These are phyloP conservation scores for Lapara coniferarum DNA, from an alignment of 2,888 invertebrate genomes.

Conservation along the genomic window DNA sequence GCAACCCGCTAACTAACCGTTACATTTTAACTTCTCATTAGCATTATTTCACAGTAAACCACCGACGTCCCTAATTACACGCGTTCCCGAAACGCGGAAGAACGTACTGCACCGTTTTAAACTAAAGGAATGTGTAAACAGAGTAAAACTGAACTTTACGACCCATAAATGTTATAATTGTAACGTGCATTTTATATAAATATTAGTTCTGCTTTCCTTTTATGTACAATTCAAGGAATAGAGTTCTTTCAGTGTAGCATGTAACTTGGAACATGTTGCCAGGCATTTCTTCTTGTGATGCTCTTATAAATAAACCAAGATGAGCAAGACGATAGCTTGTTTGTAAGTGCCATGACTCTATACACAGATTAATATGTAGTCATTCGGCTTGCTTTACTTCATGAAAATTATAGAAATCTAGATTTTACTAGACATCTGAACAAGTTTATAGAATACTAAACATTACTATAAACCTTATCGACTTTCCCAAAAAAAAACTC, in stretches of 20 bases:
- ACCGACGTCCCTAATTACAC: conserved; percentile 10
- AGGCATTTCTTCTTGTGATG: not conserved
- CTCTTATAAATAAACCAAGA: too few species aligned
- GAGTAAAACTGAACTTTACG: conserved; percentile 36
- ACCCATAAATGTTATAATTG: conserved; percentile 31
- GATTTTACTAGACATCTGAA: too few species aligned
- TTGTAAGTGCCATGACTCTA: too few species aligned
- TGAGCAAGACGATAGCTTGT: too few species aligned
- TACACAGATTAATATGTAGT: too few species aligned
- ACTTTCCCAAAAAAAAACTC: too few species aligned
- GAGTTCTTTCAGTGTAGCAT: not conserved
- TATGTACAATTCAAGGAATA: conserved; percentile 1
- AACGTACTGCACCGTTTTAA: conserved; percentile 11
- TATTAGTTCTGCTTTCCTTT: conserved; percentile 1
- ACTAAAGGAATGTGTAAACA: conserved; percentile 40
- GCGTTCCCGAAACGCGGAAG: conserved; percentile 23
- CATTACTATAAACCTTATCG: too few species aligned
- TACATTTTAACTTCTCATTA: conserved; percentile 17
- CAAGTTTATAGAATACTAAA: too few species aligned
- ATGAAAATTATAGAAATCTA: too few species aligned
- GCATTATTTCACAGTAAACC: conserved; percentile 2
- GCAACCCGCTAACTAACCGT: not conserved
- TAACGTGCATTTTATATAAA: conserved; percentile 16
- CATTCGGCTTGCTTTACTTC: too few species aligned
- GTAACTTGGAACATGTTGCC: not conserved